Evolutionary conservation across 2,113 vertebrate species (phyloP).

Genomic region (Todiramphus saurophagus): DNA sequence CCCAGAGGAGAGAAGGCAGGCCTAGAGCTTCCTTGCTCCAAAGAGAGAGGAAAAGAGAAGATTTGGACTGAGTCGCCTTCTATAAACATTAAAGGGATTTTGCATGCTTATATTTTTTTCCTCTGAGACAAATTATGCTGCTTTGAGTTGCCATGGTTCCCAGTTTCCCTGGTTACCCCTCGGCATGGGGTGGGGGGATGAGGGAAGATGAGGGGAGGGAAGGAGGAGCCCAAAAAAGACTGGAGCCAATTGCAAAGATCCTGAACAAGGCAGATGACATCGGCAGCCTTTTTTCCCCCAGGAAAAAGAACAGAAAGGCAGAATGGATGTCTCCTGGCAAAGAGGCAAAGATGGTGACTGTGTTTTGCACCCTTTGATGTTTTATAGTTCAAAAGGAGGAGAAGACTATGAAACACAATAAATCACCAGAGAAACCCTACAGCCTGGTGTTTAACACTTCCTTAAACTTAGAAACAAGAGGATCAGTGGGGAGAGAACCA

Average conservation of each 20-base stretch:
- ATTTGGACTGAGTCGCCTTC: neutral
- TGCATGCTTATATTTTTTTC: conserved; percentile 24
- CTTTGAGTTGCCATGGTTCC: conserved; percentile 53
- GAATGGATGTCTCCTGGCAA: neutral
- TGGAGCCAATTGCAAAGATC: conserved; percentile 10
- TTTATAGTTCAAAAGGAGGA: neutral
- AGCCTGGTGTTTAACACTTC: neutral
- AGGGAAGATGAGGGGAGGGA: neutral
- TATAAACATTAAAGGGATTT: conserved; percentile 44
- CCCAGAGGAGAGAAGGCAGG: neutral
- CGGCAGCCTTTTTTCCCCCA: neutral
- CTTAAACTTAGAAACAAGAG: neutral
- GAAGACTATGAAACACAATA: neutral
- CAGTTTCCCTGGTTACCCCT: conserved; percentile 55
- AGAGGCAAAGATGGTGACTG: neutral
- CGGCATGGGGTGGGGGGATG: neutral
- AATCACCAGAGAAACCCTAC: neutral
- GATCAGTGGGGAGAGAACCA: neutral
- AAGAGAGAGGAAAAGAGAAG: neutral
- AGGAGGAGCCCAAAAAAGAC: conserved; percentile 20
- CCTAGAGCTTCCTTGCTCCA: accelerated
- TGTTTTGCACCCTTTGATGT: neutral
- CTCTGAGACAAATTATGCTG: conserved; percentile 15
- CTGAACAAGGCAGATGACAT: neutral
- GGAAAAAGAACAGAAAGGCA: conserved; percentile 21